A percentile compares a stretch with the other conserved stretches of the same genome.
These are phyloP conservation scores for Argyra leucocephala DNA, from an alignment of 2,888 invertebrate species.

Conservation along the genomic window DNA sequence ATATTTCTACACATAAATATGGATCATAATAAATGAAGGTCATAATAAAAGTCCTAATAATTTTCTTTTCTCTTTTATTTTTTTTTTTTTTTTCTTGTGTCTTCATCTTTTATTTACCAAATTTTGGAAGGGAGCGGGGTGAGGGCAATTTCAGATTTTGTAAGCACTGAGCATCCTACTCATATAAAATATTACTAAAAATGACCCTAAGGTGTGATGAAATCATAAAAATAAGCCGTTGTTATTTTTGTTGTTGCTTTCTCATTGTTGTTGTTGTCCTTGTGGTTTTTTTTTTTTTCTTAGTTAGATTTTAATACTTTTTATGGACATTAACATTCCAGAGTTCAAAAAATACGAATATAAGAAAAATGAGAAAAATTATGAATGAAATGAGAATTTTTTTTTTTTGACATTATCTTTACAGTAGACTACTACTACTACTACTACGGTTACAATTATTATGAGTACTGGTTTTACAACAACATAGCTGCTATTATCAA, in stretches of 20 bases:
- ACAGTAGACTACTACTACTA: too few species aligned
- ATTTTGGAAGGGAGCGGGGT: not conserved
- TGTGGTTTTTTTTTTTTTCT: not conserved
- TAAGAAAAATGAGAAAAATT: not conserved
- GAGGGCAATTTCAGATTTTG: not conserved
- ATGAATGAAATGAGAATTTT: not conserved
- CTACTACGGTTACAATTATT: too few species aligned
- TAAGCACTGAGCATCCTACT: not conserved
- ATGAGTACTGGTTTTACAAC: too few species aligned
- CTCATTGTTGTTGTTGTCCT: too few species aligned
- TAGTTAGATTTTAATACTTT: not conserved
- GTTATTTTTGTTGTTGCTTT: not conserved
- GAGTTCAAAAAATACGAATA: not conserved
- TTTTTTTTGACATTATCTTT: not conserved
- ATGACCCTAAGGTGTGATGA: slow-evolving; percentile 4
- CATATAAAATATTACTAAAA: slow-evolving; percentile 6
- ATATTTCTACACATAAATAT: not conserved
- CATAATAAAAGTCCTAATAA: not conserved
- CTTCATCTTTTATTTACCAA: not conserved
- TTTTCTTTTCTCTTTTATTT: not conserved
- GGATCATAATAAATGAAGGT: not conserved
- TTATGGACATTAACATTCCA: not conserved
- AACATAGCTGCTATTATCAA: not conserved
- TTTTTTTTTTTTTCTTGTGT: not conserved
- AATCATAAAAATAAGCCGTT: not conserved